Evolutionary conservation across 2,797 vertebrate genomes (phyloP), one percentile per base, ranked within the genome.

Genomic region (Florisuga fusca): DNA sequence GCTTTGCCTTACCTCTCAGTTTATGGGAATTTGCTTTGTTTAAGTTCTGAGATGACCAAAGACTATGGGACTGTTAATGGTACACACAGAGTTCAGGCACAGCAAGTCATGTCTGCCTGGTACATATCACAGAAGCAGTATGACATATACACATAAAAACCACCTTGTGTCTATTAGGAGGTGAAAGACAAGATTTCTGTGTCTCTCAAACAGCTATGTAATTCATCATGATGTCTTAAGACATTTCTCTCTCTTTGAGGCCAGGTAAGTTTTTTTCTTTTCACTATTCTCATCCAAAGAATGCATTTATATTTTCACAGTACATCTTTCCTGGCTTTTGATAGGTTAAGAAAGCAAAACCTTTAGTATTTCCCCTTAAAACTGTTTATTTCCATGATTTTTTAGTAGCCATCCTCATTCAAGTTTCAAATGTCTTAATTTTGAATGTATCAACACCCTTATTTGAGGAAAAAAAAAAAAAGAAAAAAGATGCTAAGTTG

Each of bases 41-140:
- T 50, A 67, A 51, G 2, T 83, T 73, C 67, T 23, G 43, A 67
- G 15, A 33, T 25, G 23, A 38, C 61, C 34, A 62, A 77, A 83
- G 58, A 23, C 20, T 62, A 6, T 50, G 8, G 38, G 55, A 54
- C n/a, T 50, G 10, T 16, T 62, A 79, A 57, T 48, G 12, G 11
- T 54, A 76, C 26, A 3, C 45, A 10, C 16, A 66, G 69, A 66
- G 7, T 27, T 43, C 3, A 1, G 20, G 7, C 1, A 0, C 8
- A 54, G 33, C 11, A 55, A 57, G n/a, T 26, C 12, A 9, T 17
- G 6, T 43, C 59, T 50, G 23, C 16, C 45, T 9, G 34, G 21
- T 4, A 41, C 3, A 9, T 74, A 48, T 12, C 23, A 10, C 29
- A 13, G 25, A 69, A 63, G 8, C 13, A 50, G n/a, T 16, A 38